Evolutionary conservation across 2,113 vertebrate species (phyloP).

Genomic region (Orthonyx spaldingii): DNA sequence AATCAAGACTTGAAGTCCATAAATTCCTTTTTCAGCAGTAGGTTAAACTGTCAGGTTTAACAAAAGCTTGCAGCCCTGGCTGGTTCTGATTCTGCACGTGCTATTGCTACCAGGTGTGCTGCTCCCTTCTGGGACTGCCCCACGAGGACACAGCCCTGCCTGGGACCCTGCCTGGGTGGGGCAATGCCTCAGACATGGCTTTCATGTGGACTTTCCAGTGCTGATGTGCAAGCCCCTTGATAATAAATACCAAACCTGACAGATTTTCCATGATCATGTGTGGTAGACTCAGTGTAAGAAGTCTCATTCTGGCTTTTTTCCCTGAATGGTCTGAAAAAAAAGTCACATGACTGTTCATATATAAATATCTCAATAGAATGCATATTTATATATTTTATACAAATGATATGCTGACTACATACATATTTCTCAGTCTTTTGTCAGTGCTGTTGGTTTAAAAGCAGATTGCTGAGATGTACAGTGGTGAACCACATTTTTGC

Average conservation of each 20-base stretch:
- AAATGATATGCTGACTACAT: too few relatives aligned
- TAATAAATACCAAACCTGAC: not conserved
- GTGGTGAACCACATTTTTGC: not conserved
- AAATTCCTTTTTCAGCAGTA: slow-evolving; percentile 53
- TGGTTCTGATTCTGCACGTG: slow-evolving; percentile 14
- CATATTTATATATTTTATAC: not conserved
- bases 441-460: not conserved
- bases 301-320: not conserved
- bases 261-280: not conserved
- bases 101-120: slow-evolving; percentile 28
- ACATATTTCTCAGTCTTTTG: not conserved
- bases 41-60: slow-evolving; percentile 54
- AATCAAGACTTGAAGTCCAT: slow-evolving; percentile 38
- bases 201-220: not conserved
- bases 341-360: not conserved
- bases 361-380: not conserved
- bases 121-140: not conserved
- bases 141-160: not conserved
- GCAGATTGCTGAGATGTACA: not conserved
- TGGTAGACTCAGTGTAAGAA: not conserved
- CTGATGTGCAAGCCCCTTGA: not conserved
- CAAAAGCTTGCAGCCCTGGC: slow-evolving; percentile 11
- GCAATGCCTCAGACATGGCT: not conserved
- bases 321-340: not conserved
- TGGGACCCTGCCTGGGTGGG: not conserved